Base-by-base conservation (phyloP, 2,888 invertebrate species). In the Beris morrisii region DNA sequence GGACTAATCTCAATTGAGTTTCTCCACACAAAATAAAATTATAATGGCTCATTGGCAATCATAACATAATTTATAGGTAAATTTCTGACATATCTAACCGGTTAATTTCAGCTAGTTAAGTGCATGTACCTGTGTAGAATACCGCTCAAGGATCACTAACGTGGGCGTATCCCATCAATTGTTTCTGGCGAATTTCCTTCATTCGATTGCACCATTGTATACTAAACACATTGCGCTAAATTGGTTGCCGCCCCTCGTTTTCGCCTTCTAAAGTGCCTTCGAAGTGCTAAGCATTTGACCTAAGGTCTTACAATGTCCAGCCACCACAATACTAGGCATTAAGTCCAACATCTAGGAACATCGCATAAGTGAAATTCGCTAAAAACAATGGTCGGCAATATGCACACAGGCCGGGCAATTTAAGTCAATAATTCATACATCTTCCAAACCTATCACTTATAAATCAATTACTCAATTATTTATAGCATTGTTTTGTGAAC, bases 401-500 rank as follows among this genome's bases (percentile, higher is more conserved):
- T 38, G 12, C n/a, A 43, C 50, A n/a, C 59, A 48, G 59, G 59
- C 38, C 59, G 52, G 32, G 64, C 54, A 64, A 64, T 64, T 64
- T 53, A 43, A 54, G 53, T 54, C 64, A 53, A 64, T 64, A 64
- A 64, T 30, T 64, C 64, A 64, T 30, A 22, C 22, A 38, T 53
- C 54, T 44, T 53, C 44, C 38, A 54, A 64, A 64, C 53, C 64
- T 64, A 64, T 64, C 64, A 64, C 45, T 64, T 64, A 64, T 64
- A 64, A 64, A 64, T 64, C 64, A 64, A 64, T 64, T 64, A 64
- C 45, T 44, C 38, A 30, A 38, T 64, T 64, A 64, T 64, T 64
- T 64, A 64, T 64, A 45, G 64, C 61, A 61, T 46, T 61, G 52
- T 61, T 61, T 61, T 38, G 52, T 38, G 61, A 61, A 50, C 61